Evolutionary conservation across 2,113 vertebrate species (phyloP).

Genomic region (Alexandromys fortis): DNA sequence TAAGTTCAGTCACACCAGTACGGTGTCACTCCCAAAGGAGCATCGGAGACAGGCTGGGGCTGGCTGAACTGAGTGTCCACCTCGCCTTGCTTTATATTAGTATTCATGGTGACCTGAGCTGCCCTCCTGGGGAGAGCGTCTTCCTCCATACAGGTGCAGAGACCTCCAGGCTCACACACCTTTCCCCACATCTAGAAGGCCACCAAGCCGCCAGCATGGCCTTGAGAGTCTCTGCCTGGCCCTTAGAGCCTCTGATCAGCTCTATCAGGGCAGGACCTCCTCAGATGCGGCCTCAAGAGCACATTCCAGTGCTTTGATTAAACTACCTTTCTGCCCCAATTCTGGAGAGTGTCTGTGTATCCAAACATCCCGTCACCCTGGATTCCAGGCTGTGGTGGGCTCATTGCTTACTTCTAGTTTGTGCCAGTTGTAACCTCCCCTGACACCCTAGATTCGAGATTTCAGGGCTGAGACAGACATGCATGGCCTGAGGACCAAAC

Average conservation of each 20-base stretch:
- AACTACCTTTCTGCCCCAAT: not conserved
- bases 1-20: not conserved
- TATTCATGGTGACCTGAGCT: not conserved
- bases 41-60: no score
- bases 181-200: not conserved
- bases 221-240: not conserved
- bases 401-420: not conserved
- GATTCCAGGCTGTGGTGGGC: not conserved
- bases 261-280: not conserved
- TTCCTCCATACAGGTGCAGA: not conserved
- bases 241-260: not conserved
- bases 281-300: not conserved
- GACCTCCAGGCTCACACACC: not conserved
- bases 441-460: not conserved
- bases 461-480: not conserved
- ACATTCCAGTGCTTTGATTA: no score
- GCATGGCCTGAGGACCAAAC: not conserved
- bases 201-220: not conserved
- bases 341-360: not conserved
- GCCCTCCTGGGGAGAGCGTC: not conserved
- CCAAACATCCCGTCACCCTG: accelerated
- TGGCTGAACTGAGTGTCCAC: not conserved
- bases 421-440: not conserved
- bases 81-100: not conserved
- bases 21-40: not conserved